Conservation (phyloP, 2,888 invertebrate species). For the Leucophora obtusa region DNA sequence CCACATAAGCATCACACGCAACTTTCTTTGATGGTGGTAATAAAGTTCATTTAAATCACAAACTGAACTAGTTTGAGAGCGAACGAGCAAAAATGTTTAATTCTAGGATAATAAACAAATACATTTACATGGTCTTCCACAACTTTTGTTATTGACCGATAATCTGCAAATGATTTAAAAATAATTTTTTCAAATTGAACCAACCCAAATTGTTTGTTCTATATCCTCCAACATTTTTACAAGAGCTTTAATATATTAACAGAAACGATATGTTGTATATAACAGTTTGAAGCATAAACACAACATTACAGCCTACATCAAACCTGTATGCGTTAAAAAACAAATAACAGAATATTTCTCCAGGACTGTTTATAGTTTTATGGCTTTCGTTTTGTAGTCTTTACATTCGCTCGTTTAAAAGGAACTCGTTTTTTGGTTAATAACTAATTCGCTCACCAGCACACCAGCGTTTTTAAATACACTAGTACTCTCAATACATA, state of each 20-base stretch:
- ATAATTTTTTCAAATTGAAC: neutral
- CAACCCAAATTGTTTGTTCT: too few species aligned
- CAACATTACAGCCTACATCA: neutral
- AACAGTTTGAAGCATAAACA: neutral
- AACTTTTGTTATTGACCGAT: too few species aligned
- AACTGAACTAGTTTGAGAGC: too few species aligned
- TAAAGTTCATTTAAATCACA: too few species aligned
- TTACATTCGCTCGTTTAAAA: neutral
- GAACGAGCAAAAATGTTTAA: too few species aligned
- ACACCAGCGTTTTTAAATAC: neutral
- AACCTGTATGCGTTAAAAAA: neutral
- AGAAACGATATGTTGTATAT: neutral
- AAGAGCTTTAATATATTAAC: slow-evolving; percentile 2
- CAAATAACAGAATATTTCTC: slow-evolving; percentile 8
- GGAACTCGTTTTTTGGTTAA: slow-evolving; percentile 45
- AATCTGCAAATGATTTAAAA: neutral
- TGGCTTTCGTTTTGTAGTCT: neutral
- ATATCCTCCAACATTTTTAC: neutral
- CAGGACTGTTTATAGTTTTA: slow-evolving; percentile 11
- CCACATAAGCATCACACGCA: too few species aligned
- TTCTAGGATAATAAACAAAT: too few species aligned
- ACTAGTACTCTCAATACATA: neutral
- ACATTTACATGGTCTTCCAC: too few species aligned
- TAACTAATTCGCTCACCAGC: neutral
- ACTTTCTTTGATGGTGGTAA: too few species aligned